These are phyloP conservation scores for Hoplodrina blanda DNA, from an alignment of 2,888 invertebrate genomes.

Conservation along the genomic window DNA sequence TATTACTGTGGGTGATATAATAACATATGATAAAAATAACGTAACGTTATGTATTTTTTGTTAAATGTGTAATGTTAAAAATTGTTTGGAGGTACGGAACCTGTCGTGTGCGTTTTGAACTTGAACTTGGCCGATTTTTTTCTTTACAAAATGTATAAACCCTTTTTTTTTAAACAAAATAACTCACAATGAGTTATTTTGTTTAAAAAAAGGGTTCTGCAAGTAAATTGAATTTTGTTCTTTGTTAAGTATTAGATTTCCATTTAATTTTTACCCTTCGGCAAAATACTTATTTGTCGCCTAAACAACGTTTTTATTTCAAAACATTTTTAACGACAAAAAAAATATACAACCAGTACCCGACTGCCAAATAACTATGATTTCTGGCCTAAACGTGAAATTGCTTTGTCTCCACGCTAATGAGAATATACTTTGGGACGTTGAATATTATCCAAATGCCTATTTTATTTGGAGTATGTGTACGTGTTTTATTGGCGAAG, in stretches of 20 bases:
- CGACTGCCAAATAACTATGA: slow-evolving; percentile 54
- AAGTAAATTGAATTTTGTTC: slow-evolving; percentile 2
- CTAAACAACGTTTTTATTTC: slow-evolving; percentile 24
- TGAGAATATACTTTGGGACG: slow-evolving; percentile 45
- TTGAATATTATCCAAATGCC: slow-evolving; percentile 48
- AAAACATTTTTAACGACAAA: slow-evolving; percentile 46
- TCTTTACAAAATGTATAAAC: no score
- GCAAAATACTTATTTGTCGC: slow-evolving; percentile 18
- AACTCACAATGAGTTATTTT: no score
- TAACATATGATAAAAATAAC: no score
- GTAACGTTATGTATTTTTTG: no score
- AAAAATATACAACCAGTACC: slow-evolving; percentile 33
- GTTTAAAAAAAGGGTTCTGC: background rate
- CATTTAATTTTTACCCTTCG: slow-evolving; percentile 21
- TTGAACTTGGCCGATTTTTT: no score
- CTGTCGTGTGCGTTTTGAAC: no score
- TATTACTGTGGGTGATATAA: no score
- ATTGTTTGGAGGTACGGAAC: no score
- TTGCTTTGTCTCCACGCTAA: slow-evolving; percentile 39
- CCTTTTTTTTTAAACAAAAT: no score
- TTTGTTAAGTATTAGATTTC: background rate
- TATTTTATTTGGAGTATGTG: slow-evolving; percentile 43
- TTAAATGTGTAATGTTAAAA: no score
- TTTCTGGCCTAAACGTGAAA: slow-evolving; percentile 58
- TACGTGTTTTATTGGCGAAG: slow-evolving; percentile 21